These are phyloP conservation scores for Nannoperca obscura DNA, from an alignment of 2,797 vertebrate genomes.

Conservation along the genomic window DNA sequence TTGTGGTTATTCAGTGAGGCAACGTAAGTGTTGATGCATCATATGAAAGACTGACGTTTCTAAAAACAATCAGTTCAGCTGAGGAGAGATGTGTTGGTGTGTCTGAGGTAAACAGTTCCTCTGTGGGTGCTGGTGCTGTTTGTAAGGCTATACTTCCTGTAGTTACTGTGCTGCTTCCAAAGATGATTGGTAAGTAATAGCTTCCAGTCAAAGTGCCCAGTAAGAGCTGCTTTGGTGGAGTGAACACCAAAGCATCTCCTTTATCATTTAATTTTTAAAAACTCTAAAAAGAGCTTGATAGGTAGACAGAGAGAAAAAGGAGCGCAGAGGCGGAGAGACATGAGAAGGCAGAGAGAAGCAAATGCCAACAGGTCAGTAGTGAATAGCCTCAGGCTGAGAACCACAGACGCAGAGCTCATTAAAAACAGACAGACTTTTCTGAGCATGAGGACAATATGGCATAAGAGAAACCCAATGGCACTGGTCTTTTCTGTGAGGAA, in stretches of 20 bases:
- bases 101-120: constrained; percentile 18
- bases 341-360: constrained; percentile 61
- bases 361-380: constrained; percentile 82
- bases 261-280: constrained; percentile 64
- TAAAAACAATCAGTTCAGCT: constrained; percentile 28
- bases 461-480: constrained; percentile 61
- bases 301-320: constrained; percentile 7
- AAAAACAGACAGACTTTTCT: constrained; percentile 78
- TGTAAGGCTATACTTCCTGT: constrained; percentile 2
- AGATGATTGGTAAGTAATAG: constrained; percentile 35
- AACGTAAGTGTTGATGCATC: constrained; percentile 31
- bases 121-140: constrained; percentile 16
- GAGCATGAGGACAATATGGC: constrained; percentile 68
- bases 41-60: constrained; percentile 21
- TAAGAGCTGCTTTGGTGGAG: constrained; percentile 37
- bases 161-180: constrained; percentile 1
- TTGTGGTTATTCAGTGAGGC: constrained; percentile 26
- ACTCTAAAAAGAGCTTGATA: constrained; percentile 53
- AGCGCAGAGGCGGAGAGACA: constrained; percentile 35
- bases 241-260: constrained; percentile 38
- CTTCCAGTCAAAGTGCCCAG: constrained; percentile 30
- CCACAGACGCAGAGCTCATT: constrained; percentile 81
- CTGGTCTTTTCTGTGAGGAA: constrained; percentile 53
- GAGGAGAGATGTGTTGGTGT: constrained; percentile 14
- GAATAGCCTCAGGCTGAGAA: constrained; percentile 76